These are phyloP conservation scores for Eurytemora carolleeae DNA, from an alignment of 1,140 invertebrate species.

Conservation along the genomic window DNA sequence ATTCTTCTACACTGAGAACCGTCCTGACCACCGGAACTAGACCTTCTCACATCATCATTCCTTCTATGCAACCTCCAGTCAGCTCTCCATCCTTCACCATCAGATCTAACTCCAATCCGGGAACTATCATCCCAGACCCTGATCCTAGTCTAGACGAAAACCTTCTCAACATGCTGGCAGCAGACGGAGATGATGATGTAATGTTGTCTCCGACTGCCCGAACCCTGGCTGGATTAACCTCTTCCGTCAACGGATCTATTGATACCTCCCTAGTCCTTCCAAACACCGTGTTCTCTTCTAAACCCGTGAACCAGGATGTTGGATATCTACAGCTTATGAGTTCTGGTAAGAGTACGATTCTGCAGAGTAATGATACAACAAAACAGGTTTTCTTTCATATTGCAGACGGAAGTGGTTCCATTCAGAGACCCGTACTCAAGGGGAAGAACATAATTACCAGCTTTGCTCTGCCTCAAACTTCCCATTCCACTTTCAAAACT, in stretches of 20 bases:
- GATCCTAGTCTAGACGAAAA: slow-evolving; percentile 5
- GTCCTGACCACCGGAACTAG: background rate
- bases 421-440: no score
- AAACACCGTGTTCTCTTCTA: background rate
- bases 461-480: no score
- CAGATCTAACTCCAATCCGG: background rate
- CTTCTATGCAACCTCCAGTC: background rate
- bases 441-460: no score
- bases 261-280: background rate
- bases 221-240: background rate
- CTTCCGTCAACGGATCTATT: background rate
- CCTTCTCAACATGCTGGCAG: slow-evolving; percentile 3
- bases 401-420: no score
- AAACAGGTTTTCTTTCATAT: no score
- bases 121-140: background rate
- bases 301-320: background rate
- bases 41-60: background rate
- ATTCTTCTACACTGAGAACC: background rate
- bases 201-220: background rate
- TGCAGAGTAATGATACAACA: no score
- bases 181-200: background rate
- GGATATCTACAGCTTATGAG: background rate
- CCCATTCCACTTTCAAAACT: no score
- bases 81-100: background rate
- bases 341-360: background rate